Evolutionary conservation across 2,113 vertebrate species (phyloP).

Genomic region (Ceyx cyanopectus): DNA sequence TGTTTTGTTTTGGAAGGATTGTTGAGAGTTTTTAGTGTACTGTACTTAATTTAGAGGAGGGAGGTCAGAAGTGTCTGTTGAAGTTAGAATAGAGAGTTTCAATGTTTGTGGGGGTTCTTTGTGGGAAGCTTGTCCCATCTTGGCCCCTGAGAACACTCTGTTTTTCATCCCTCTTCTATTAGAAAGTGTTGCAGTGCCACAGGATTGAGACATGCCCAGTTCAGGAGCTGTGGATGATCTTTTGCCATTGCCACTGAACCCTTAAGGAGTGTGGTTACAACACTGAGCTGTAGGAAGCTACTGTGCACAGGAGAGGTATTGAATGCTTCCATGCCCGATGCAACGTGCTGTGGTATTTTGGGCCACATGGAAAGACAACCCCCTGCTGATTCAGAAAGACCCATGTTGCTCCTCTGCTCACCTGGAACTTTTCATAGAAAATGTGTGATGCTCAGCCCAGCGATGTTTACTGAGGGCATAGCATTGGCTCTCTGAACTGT

Average conservation of each 20-base stretch:
- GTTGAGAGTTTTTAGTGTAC: neutral
- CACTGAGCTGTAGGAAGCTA: neutral
- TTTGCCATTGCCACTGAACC: neutral
- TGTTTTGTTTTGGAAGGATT: conserved; percentile 38
- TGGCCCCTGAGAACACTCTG: neutral
- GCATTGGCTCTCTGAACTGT: neutral
- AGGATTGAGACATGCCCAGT: neutral
- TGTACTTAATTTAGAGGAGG: neutral
- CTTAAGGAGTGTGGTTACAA: neutral
- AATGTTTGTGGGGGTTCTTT: neutral
- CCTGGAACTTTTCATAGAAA: neutral
- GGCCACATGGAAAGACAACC: neutral
- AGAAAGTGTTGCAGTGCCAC: neutral
- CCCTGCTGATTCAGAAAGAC: neutral
- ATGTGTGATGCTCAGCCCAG: neutral
- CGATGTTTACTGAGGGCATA: neutral
- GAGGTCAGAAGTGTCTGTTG: conserved; percentile 23
- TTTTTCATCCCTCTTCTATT: neutral
- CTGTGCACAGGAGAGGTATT: neutral
- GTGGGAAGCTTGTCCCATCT: neutral
- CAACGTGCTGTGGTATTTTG: neutral
- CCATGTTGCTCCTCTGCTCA: neutral
- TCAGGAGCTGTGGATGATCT: neutral
- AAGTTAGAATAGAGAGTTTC: neutral
- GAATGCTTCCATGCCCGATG: neutral